Evolutionary conservation across 2,888 invertebrate species (phyloP), one percentile per base, ranked within the genome.

Genomic region (Gortyna flavago): DNA sequence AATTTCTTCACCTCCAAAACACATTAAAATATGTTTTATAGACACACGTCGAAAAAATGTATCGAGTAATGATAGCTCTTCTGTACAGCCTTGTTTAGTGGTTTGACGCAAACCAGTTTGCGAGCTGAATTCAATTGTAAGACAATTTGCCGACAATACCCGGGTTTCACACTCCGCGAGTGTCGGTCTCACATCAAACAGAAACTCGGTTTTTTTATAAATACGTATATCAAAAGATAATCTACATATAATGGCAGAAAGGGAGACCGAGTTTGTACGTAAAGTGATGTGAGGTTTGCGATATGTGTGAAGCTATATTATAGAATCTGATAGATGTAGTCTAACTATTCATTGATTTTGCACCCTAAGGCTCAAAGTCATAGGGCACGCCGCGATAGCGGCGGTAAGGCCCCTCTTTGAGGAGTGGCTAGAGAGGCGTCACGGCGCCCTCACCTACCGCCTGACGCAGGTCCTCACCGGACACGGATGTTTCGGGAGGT

Each of bases 121-220:
- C 74, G 65, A 74, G 75, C 78, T 78, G 70, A 78, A 88, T 87
- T 76, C 82, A 87, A 87, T 87, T 87, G 84, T 84, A 74, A 79
- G 80, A 88, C 87, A 88, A 86, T 88, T 86, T 86, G 75, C 75
- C 73, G 80, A 88, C 87, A 88, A 84, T 81, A 77, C 78, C 75
- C 75, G 51, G 11, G 72, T 81, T 79, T 82, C 77, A 86, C 80
- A 86, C 87, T 76, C 75, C 29, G 66, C 38, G 76, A 77, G 48
- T 72, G 62, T 54, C 74, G 76, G 35, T 61, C 13, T 64, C 72
- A 59, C 75, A 70, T 86, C 87, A 87, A 88, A 85, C 80, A 81
- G 79, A 79, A 54, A 66, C 72, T 62, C 62, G 51, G 11, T 86
- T 79, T 44, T 44, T 81, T 62, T 75, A 75, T 54, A 77, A 75